Percentiles rank a stretch among this genome's conserved stretches.
Evolutionary conservation across 2,888 invertebrate species (phyloP).

Genomic region (Diaphora mendica): DNA sequence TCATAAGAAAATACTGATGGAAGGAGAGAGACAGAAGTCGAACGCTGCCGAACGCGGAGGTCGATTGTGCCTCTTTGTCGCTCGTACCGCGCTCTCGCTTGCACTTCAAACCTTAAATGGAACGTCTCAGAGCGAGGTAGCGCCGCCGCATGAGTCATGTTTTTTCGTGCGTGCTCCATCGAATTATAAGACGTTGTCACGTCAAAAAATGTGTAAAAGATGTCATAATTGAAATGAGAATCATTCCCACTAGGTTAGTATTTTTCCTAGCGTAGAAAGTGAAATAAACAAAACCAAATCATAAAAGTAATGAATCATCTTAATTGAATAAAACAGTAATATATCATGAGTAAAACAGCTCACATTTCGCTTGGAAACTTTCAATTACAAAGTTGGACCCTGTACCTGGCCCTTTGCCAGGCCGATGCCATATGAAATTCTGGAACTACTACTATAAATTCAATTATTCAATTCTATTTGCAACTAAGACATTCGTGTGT

Average conservation of each 20-base stretch:
- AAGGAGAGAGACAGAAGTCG: no score
- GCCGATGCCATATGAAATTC: constrained; percentile 56
- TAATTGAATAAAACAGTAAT: constrained; percentile 52
- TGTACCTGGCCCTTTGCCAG: constrained; percentile 70
- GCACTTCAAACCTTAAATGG: no score
- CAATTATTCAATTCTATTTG: constrained; percentile 69
- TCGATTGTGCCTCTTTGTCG: no score
- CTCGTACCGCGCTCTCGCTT: no score
- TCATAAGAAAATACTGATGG: no score
- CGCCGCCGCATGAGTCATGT: no score
- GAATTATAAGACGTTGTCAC: no score
- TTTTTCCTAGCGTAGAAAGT: not conserved
- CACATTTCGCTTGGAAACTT: constrained; percentile 60
- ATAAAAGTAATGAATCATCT: constrained; percentile 42
- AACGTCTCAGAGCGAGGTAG: no score
- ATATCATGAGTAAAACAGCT: constrained; percentile 59
- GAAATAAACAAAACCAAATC: constrained; percentile 14
- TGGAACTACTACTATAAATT: constrained; percentile 70
- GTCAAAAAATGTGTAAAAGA: not conserved
- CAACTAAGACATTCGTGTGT: constrained; percentile 58
- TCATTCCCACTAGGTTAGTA: not conserved
- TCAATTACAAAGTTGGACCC: constrained; percentile 69
- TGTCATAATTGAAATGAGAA: not conserved
- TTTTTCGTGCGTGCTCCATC: no score
- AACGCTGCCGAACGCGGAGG: no score